Percentiles rank a stretch among this genome's conserved stretches.
Conservation (phyloP, 2,888 invertebrate species). For the Pterostichus niger region DNA sequence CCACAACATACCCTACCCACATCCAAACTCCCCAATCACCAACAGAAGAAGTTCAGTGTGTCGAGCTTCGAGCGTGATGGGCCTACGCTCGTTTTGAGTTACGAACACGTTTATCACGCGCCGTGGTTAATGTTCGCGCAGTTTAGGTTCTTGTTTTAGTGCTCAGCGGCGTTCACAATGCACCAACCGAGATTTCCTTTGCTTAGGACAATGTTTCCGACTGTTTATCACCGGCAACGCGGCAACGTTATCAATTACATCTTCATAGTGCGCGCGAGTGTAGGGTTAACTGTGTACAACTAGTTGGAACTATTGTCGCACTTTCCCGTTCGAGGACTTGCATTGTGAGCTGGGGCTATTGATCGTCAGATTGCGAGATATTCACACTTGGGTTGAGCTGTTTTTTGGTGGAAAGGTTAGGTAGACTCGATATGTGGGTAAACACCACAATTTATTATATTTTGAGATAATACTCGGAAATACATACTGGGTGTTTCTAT, state of each 20-base stretch:
- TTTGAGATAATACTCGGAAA: too few relatives aligned
- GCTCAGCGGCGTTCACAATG: conserved; percentile 33
- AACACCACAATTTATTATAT: neutral
- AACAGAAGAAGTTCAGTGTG: neutral
- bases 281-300: conserved; percentile 42
- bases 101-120: conserved; percentile 51
- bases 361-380: conserved; percentile 22
- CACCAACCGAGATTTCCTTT: conserved; percentile 56
- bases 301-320: conserved; percentile 27
- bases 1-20: neutral
- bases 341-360: conserved; percentile 26
- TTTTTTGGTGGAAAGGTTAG: neutral
- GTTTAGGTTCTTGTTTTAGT: conserved; percentile 57
- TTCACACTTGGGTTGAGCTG: conserved; percentile 28
- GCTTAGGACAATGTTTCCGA: conserved; percentile 60
- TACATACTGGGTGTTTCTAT: too few relatives aligned
- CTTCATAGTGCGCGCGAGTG: conserved; percentile 19
- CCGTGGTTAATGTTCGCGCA: conserved; percentile 30
- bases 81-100: conserved; percentile 21
- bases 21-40: neutral
- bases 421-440: neutral
- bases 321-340: conserved; percentile 14
- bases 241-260: conserved; percentile 49
- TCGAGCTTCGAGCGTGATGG: neutral
- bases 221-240: conserved; percentile 48